A percentile compares a stretch with the other conserved stretches of the same genome.
Conservation (phyloP, 2,797 vertebrate genomes). For the Iguana delicatissima region DNA sequence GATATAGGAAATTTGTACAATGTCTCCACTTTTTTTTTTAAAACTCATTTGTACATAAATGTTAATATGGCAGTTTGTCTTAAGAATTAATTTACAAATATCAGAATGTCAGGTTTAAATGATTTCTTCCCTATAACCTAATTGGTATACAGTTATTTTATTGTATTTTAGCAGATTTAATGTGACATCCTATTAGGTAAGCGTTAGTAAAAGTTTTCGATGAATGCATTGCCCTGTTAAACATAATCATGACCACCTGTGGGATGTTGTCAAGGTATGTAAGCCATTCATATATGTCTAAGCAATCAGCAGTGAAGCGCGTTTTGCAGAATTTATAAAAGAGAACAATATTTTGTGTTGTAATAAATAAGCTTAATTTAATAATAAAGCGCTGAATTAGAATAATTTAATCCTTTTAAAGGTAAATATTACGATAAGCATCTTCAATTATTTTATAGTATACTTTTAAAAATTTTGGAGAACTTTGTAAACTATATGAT, state of each 20-base stretch:
- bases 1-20: constrained; percentile 43
- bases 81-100: constrained; percentile 49
- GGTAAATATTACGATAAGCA: background rate
- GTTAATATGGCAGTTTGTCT: constrained; percentile 34
- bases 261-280: constrained; percentile 77
- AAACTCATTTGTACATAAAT: constrained; percentile 20
- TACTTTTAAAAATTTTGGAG: background rate
- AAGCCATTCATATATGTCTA: constrained; percentile 78
- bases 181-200: constrained; percentile 77
- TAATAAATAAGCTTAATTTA: constrained; percentile 82
- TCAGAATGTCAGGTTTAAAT: constrained; percentile 52
- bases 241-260: constrained; percentile 86
- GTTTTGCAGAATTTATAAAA: constrained; percentile 86
- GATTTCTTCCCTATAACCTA: constrained; percentile 56
- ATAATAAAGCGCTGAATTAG: constrained; percentile 73
- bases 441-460: background rate
- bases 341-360: constrained; percentile 77
- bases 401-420: constrained; percentile 27
- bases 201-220: constrained; percentile 77
- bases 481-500: background rate
- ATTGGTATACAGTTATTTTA: constrained; percentile 68
- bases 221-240: constrained; percentile 76
- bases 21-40: constrained; percentile 42
- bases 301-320: constrained; percentile 85
- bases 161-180: constrained; percentile 74